Base-by-base conservation (phyloP, 2,113 vertebrate genomes). In the Balaenoptera acutorostrata region DNA sequence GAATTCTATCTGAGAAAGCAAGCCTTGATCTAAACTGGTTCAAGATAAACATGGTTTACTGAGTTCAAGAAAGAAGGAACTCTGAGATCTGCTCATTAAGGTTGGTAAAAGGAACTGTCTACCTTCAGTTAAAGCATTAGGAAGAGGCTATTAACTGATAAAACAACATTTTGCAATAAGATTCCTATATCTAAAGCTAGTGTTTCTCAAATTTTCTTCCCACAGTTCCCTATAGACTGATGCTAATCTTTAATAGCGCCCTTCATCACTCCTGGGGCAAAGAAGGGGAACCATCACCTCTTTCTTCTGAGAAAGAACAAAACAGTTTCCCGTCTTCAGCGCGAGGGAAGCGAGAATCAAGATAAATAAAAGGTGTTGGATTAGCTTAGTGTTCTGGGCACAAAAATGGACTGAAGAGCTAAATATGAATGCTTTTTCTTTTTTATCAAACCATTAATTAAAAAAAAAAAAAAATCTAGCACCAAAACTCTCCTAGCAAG, bases 401-500 rank as follows among this genome's bases (percentile, higher is more conserved):
- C 57, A 36, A 93, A 69, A 55, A 69, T 13, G 23, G 14, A 57
- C 44, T 49, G 59, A 72, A 80, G 61, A 84, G 49, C 39, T 39
- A 92, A 87, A 44, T 44, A 44, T 6, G 27, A 8, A 49, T 17
- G 44, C 8, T 72, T 80, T 81, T 36, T 57, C 21, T 49, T 89
- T 36, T 13, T 36, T 66, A 84, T 88, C 77, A 88, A 88, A 85
- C 36, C 3, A 29, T 59, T 80, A 44, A 80, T 52, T 96, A 15
- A 78, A 88, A 71, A 88, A 52, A 68, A 52, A 68, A 57, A 52
- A 61, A 82, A 93, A 92, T 2, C 52, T 18, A 63, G 8, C 46
- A 92, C 44, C 82, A 92, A 81, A 94, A 92, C 46, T 89, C 55
- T 63, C 57, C 80, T 14, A 49, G 90, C 84, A 94, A 80, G 61